Evolutionary conservation across 2,113 vertebrate genomes (phyloP), one percentile per base, ranked within the genome.

Genomic region (Stigmatopora nigra): DNA sequence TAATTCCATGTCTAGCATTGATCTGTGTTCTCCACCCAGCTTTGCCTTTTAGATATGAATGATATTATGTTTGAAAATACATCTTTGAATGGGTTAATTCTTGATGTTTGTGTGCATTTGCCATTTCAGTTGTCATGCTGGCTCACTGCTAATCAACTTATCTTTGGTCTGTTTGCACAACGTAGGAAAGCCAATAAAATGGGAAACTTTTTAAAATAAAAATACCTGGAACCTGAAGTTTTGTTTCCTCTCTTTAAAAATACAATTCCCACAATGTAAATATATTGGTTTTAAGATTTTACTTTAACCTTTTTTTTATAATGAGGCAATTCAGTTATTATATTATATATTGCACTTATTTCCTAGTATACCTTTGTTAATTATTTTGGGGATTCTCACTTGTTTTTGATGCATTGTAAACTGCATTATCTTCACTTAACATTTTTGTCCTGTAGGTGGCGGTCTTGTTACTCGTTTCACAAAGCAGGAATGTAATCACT

Each of bases 131-230:
- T 61, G 36, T 31, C 63, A 22, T 55, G 44, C 73, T 64, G 79
- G 66, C 52, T 70, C 70, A 64, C 55, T 5, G 0, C 62, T 72
- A 71, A 75, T 35, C 59, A 36, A 72, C 70, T 64, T 68, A 67
- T 71, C 55, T 66, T 41, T 77, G 78, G 69, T 77, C 82, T 76
- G 69, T 80, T 80, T 84, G 86, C 80, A 83, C 85, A 86, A 69
- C 44, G 72, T 63, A 66, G 66, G 52, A 78, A 68, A 79, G 68
- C 68, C 58, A 72, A 69, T 64, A 48, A 65, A 63, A 47, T 56
- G 53, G 64, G 47, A 49, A 51, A 38, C 5, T 25, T 67, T 67
- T 68, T 45, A 71, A 65, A 62, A 16, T 48, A 77, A 67, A 47
- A 48, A 57, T 55, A 66, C 68, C 62, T 65, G 63, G 59, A 75